Conservation (phyloP, 2,888 invertebrate species). For the Drosophila peninsularis region DNA sequence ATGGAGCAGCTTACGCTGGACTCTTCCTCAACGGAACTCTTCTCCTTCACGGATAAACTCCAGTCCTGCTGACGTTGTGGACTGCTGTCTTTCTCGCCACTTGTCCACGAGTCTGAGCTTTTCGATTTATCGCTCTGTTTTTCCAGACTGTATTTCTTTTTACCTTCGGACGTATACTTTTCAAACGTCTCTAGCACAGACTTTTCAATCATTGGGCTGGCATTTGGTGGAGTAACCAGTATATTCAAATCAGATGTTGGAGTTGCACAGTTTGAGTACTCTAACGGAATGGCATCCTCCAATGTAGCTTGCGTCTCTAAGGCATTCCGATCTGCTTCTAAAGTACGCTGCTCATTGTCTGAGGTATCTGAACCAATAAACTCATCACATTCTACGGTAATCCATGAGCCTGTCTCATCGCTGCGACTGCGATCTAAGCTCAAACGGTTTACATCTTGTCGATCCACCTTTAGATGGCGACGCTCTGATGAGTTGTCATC, state of each 20-base stretch:
- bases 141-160: constrained; percentile 88
- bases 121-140: constrained; percentile 87
- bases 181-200: constrained; percentile 81
- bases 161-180: constrained; percentile 82
- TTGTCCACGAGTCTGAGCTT: constrained; percentile 93
- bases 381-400: constrained; percentile 89
- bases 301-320: constrained; percentile 87
- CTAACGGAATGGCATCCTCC: constrained; percentile 87
- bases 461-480: constrained; percentile 82
- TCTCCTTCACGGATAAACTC: constrained; percentile 86
- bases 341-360: constrained; percentile 85
- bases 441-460: constrained; percentile 80
- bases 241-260: constrained; percentile 85
- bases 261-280: constrained; percentile 85
- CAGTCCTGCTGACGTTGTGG: constrained; percentile 86
- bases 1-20: constrained; percentile 92
- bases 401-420: constrained; percentile 89
- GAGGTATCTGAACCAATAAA: constrained; percentile 88
- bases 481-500: constrained; percentile 82
- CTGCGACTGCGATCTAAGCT: constrained; percentile 86
- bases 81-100: constrained; percentile 90
- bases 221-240: constrained; percentile 87
- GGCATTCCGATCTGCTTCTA: constrained; percentile 83
- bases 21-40: constrained; percentile 89
- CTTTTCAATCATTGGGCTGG: constrained; percentile 87